Evolutionary conservation across 2,888 invertebrate genomes (phyloP), one percentile per base, ranked within the genome.

Genomic region (Polietes domitor): DNA sequence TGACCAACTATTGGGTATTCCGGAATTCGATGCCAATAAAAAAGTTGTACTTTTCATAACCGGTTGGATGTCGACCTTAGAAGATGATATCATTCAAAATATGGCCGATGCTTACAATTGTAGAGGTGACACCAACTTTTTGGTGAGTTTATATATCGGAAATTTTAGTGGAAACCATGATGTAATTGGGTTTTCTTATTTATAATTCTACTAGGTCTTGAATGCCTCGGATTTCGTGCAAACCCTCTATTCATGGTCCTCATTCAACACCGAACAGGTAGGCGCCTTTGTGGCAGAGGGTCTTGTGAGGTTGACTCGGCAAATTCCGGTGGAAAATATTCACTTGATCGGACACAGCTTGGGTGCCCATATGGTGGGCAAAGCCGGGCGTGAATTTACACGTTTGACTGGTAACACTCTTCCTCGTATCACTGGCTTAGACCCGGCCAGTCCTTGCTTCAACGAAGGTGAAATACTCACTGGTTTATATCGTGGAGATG

Each of bases 241-340:
- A 68, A 91, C 91, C 2, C 86, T 91, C 1, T 91, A 91, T 83
- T 87, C 89, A 2, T 92, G 91, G 92, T 90, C 92, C 0, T 90
- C 91, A 2, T 85, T 91, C 7, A 92, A 92, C 75, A 91, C 92
- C 3, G 91, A 91, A 77, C 87, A 82, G 53, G 88, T 91, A 41
- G 91, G 91, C 1, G 53, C 79, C 26, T 80, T 79, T 32, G 72
- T 91, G 21, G 90, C 88, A 6, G 37, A 83, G 68, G 89, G 88
- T 2, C 55, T 91, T 24, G 80, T 85, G 0, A 81, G 87, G 41
- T 83, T 90, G 65, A 77, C 83, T 6, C 75, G 86, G 9, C 65
- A 77, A 2, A 87, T 89, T 24, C 88, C 88, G 0, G 26, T 86
- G 5, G 82, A 88, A 15, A 87, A 87, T 9, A 87, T 90, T 3